Evolutionary conservation across 2,888 invertebrate species (phyloP).

Genomic region (Temnothorax rugatulus): DNA sequence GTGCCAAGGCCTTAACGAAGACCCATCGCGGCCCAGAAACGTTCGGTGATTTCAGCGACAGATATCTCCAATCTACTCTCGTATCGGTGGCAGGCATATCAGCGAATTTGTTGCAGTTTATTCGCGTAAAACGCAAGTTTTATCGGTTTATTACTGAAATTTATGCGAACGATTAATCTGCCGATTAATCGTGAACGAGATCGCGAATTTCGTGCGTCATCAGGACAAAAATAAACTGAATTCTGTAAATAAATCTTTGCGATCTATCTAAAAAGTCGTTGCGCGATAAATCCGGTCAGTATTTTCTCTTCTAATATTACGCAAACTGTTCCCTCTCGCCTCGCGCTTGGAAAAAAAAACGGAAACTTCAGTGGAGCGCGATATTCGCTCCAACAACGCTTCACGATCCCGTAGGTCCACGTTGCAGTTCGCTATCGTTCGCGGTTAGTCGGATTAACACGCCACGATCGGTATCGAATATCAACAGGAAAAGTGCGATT

Average conservation of each 20-base stretch:
- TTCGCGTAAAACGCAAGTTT: not conserved
- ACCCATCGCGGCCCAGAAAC: not conserved
- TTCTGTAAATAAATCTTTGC: not conserved
- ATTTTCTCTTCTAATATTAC: slow-evolving; percentile 22
- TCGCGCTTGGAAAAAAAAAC: slow-evolving; percentile 51
- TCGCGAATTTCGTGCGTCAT: not conserved
- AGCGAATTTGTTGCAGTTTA: not conserved
- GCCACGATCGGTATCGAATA: slow-evolving; percentile 63
- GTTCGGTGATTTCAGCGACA: not conserved
- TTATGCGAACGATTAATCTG: not conserved
- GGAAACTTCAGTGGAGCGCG: slow-evolving; percentile 40
- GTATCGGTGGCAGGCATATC: not conserved
- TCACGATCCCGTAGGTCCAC: slow-evolving; percentile 39
- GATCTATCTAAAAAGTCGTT: not conserved
- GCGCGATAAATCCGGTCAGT: not conserved
- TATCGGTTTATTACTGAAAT: slow-evolving; percentile 52
- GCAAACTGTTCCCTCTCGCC: not conserved
- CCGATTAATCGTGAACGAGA: not conserved
- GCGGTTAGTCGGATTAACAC: slow-evolving; percentile 75
- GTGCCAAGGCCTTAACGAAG: too few species aligned
- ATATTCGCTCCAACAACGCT: slow-evolving; percentile 66
- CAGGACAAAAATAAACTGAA: not conserved
- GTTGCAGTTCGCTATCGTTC: slow-evolving; percentile 72
- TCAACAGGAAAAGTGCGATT: slow-evolving; percentile 60
- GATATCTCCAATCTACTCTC: not conserved